phyloP scores from a whole-genome alignment of 2,113 vertebrate species.

The Prunella fulvescens region DNA sequence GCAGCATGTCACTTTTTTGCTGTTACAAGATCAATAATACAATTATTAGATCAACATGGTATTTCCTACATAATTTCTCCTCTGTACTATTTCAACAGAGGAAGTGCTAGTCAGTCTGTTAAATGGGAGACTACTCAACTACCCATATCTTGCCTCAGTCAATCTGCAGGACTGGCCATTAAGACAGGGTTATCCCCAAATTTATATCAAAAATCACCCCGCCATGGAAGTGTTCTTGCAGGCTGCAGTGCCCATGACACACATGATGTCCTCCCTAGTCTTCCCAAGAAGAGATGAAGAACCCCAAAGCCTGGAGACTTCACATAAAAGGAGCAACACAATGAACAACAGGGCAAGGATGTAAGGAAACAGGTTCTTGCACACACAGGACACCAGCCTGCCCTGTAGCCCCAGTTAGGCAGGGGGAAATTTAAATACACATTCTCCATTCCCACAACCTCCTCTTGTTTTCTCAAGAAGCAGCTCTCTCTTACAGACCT shows the following conservation, averaged over 20 bases:
- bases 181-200: neutral
- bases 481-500: neutral
- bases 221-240: neutral
- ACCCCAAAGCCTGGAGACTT: neutral
- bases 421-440: neutral
- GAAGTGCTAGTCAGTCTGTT: neutral
- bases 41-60: neutral
- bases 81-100: neutral
- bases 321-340: neutral
- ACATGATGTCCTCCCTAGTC: accelerated
- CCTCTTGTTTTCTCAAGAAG: neutral
- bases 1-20: neutral
- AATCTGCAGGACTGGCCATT: neutral
- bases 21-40: neutral
- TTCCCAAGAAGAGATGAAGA: neutral
- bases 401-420: neutral
- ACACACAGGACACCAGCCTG: neutral
- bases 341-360: neutral
- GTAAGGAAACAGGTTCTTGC: neutral
- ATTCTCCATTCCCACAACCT: neutral
- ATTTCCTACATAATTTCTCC: neutral
- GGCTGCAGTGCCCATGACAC: neutral
- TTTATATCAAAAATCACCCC: accelerated
- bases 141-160: neutral
- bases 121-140: neutral